Evolutionary conservation across 2,797 vertebrate genomes (phyloP), one percentile per base, ranked within the genome.

Genomic region (Neostethus bicornis): DNA sequence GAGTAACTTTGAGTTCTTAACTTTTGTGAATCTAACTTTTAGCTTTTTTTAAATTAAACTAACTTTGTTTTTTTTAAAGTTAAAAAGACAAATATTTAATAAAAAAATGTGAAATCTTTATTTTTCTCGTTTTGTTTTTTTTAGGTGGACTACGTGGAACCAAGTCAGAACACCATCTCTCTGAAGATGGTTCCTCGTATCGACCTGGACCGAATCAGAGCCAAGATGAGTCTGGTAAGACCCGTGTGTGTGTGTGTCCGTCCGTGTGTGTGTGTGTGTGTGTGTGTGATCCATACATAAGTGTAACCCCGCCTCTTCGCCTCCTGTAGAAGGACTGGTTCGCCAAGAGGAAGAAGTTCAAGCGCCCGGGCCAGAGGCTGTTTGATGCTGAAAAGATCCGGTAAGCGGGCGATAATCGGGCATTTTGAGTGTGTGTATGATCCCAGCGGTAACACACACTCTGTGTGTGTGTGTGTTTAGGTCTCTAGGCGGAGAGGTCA

Each of bases 161-260:
- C 96, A 0, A 98, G 96, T 73, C 96, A 98, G 72, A 98, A 98
- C 75, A 98, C 96, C 55, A 98, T 98, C 75, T 98, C 96, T 0
- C 89, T 98, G 60, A 98, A 98, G 89, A 96, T 98, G 95, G 97
- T 98, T 64, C 96, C 96, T 0, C 92, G 96, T 3, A 96, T 98
- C 0, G 96, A 98, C 69, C 93, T 97, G 0, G 96, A 98, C 73
- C 93, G 96, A 1, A 98, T 98, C 89, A 97, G 98, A 76, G 96
- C 94, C 43, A 93, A 94, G 34, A 96, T 97, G 96, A 98, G 95
- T 68, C 84, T 96, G 94, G 96, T 98, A 86, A 19, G 49, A 7
- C 29, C 1, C 1, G n/a, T n/a, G n/a, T n/a, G n/a, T n/a, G n/a
- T n/a, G n/a, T n/a, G n/a, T n/a, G n/a, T n/a, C n/a, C n/a, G n/a